Evolutionary conservation across 2,888 invertebrate species (phyloP), one percentile per base, ranked within the genome.

Genomic region (Gandaritis pyraliata): DNA sequence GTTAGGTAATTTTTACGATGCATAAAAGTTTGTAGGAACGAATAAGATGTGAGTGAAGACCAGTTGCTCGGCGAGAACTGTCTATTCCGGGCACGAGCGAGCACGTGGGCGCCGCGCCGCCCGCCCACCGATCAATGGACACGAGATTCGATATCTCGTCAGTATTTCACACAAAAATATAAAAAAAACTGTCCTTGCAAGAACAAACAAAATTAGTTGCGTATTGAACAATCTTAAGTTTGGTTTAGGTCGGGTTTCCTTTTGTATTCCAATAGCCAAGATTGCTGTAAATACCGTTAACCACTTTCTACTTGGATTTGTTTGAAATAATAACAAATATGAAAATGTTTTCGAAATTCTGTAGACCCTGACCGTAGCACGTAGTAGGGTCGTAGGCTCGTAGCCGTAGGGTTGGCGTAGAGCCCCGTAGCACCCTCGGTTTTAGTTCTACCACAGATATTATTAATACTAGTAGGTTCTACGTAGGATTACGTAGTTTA

Each of bases 11-110:
- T 70, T 66, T 66, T 68, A 71, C 71, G 70, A 71, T 62, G 59
- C 70, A 68, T 63, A 62, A 70, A 71, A 66, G 54, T 70, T 61
- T 59, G 59, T 70, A 13, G 43, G 66, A 68, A 64, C 63, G 71
- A 67, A 68, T 61, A 66, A 70, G 68, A 80, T 82, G 88, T 85
- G 78, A 81, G 78, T 73, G 68, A 65, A 59, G 79, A 75, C 66
- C 83, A 74, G 80, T 77, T 76, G 84, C 81, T 78, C 86, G 82
- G 81, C 79, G 82, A 83, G 72, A 81, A 91, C 91, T 90, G 88
- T 82, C 90, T 92, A 92, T 92, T 92, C 88, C 86, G 82, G 83
- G 88, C 81, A 66, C 75, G 81, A 84, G 84, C 83, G 79, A 82
- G 78, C 90, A 90, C 91, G 91, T 90, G 91, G 90, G 88, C 82